Conservation (phyloP, 2,797 vertebrate genomes). For the Apogon talboti region DNA sequence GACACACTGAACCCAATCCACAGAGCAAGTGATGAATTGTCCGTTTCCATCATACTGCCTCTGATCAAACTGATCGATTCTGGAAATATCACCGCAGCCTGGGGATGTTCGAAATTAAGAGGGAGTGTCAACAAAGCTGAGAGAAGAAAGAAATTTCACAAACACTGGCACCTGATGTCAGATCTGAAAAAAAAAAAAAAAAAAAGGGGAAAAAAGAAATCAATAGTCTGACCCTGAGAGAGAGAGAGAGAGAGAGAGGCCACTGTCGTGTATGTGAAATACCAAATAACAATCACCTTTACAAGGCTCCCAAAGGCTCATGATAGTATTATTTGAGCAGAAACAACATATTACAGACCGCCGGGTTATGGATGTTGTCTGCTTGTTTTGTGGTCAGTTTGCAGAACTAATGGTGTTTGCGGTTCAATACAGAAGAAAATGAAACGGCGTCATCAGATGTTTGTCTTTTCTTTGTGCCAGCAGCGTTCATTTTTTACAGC, state of each 20-base stretch:
- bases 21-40: slow-evolving; percentile 62
- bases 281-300: slow-evolving; percentile 77
- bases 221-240: slow-evolving; percentile 71
- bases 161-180: slow-evolving; percentile 65
- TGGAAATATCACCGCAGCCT: slow-evolving; percentile 63
- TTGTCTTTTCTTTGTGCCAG: slow-evolving; percentile 44
- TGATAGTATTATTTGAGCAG: slow-evolving; percentile 68
- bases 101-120: slow-evolving; percentile 69
- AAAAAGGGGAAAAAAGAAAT: slow-evolving; percentile 43
- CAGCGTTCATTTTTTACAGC: slow-evolving; percentile 18
- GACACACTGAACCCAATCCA: slow-evolving; percentile 29
- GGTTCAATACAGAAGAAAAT: slow-evolving; percentile 62
- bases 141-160: slow-evolving; percentile 62
- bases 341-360: slow-evolving; percentile 64
- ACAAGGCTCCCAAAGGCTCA: slow-evolving; percentile 59
- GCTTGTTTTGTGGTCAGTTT: slow-evolving; percentile 71
- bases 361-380: slow-evolving; percentile 57
- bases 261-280: slow-evolving; percentile 70
- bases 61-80: slow-evolving; percentile 80
- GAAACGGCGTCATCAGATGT: slow-evolving; percentile 61
- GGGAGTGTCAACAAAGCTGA: slow-evolving; percentile 69
- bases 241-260: slow-evolving; percentile 53
- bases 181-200: slow-evolving; percentile 4
- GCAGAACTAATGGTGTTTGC: slow-evolving; percentile 73
- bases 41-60: slow-evolving; percentile 56